Conservation (phyloP, 2,888 invertebrate genomes). For the Philonicus albiceps region DNA sequence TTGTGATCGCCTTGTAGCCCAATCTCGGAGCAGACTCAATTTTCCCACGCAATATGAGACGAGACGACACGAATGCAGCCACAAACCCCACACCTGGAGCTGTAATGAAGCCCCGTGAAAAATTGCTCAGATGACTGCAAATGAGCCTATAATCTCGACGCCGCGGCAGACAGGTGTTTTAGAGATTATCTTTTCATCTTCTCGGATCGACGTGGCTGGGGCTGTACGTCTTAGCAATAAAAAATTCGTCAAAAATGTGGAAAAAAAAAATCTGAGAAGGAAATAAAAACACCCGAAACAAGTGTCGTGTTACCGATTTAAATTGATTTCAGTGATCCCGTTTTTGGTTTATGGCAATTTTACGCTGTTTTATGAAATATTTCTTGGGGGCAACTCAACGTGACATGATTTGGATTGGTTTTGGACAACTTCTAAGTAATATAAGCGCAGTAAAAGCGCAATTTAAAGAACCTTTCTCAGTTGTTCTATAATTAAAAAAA, state of each 20-base stretch:
- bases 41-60: slow-evolving; percentile 29
- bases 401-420: background rate
- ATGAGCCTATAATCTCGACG: slow-evolving; percentile 20
- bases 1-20: background rate
- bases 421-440: too few relatives aligned
- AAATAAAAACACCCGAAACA: background rate
- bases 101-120: background rate
- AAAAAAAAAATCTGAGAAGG: background rate
- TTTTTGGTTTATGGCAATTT: background rate
- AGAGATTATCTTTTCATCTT: slow-evolving; percentile 42
- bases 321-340: background rate
- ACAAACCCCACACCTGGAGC: background rate
- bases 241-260: background rate
- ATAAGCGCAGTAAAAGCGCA: too few relatives aligned
- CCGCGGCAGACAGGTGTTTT: slow-evolving; percentile 45
- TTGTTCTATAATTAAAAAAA: too few relatives aligned
- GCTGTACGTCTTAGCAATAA: background rate
- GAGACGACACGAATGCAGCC: background rate
- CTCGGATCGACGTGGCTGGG: background rate
- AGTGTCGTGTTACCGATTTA: background rate
- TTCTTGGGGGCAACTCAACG: background rate
- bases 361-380: background rate
- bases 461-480: too few relatives aligned
- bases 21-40: background rate
- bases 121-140: slow-evolving; percentile 5